Evolutionary conservation across 2,113 vertebrate genomes (phyloP), one percentile per base, ranked within the genome.

Genomic region (Nycticebus coucang): DNA sequence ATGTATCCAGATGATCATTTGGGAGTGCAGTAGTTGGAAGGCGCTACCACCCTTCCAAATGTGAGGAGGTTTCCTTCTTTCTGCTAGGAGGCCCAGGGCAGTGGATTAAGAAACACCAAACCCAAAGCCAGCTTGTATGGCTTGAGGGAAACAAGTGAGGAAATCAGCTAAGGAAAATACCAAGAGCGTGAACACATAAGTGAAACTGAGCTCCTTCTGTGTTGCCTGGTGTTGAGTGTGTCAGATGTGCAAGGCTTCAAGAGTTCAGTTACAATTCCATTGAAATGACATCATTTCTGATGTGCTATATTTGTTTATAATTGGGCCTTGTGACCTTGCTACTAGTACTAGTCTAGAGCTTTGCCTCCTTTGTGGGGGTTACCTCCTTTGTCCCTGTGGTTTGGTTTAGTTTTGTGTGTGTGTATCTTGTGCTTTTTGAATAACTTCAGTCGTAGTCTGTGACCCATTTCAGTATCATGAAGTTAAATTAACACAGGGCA

Each of bases 351-450:
- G 60, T 41, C 55, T 8, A 53, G 28, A 22, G 24, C 8, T 26
- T 12, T 30, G 41, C 41, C 41, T 41, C 41, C 41, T 41, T 41
- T 41, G 41, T 41, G 50, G 21, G 30, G 18, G 84, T 91, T 84
- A 35, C 41, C 75, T 60, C 77, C 35, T 26, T 87, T 87, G 82
- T 30, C 37, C 21, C 19, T 14, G 9, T 92, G 86, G 28, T 87
- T 94, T 89, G 37, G 18, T 89, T 94, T 55, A 53, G 57, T 74
- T 83, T 19, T 86, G 11, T 95, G 69, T 28, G 24, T 79, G 41
- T 19, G 4, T 60, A 53, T 41, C 41, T 66, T 80, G 6, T 71
- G 37, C 59, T 71, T 89, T 92, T 81, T 81, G 60, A 93, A 94
- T 24, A 93, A 80, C 66, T 57, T 81, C 55, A 77, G 0, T 71